Evolutionary conservation across 2,113 vertebrate species (phyloP).

Genomic region (Varanus salvator): DNA sequence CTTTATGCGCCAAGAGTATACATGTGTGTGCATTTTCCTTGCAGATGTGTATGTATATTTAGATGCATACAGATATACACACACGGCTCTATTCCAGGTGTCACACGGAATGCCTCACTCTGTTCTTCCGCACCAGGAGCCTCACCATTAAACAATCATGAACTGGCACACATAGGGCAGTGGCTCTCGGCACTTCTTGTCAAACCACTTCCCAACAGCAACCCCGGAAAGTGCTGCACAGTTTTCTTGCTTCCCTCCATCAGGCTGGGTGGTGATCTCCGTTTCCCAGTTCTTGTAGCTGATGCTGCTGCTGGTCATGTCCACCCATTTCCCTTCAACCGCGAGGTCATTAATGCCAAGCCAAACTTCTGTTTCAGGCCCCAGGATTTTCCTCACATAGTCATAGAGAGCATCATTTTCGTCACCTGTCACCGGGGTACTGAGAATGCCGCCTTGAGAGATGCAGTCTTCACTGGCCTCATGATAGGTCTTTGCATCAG

Average conservation of each 20-base stretch:
- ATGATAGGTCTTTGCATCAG: conserved; percentile 83
- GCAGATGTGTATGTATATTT: accelerated
- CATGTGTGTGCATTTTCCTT: accelerated
- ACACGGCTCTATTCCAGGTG: conserved; percentile 10
- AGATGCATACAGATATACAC: background rate
- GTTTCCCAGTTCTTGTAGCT: conserved; percentile 92
- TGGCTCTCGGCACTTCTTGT: conserved; percentile 84
- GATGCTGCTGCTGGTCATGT: conserved; percentile 78
- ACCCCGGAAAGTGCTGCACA: conserved; percentile 81
- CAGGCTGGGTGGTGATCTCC: conserved; percentile 85
- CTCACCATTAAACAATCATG: conserved; percentile 82
- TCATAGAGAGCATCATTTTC: conserved; percentile 87
- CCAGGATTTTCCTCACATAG: conserved; percentile 83
- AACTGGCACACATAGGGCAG: conserved; percentile 92
- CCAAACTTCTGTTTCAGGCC: conserved; percentile 81
- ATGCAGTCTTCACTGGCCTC: conserved; percentile 92
- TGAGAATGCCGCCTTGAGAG: conserved; percentile 86
- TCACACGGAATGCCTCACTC: background rate
- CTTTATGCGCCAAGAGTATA: conserved; percentile 42
- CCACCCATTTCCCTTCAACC: conserved; percentile 84
- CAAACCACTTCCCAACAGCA: conserved; percentile 85
- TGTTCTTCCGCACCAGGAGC: accelerated
- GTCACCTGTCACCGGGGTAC: conserved; percentile 72
- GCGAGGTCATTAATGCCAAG: conserved; percentile 91
- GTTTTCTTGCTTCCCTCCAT: conserved; percentile 85